Base-by-base conservation (phyloP, 1,140 invertebrate species). In the Mylabris phalerata region DNA sequence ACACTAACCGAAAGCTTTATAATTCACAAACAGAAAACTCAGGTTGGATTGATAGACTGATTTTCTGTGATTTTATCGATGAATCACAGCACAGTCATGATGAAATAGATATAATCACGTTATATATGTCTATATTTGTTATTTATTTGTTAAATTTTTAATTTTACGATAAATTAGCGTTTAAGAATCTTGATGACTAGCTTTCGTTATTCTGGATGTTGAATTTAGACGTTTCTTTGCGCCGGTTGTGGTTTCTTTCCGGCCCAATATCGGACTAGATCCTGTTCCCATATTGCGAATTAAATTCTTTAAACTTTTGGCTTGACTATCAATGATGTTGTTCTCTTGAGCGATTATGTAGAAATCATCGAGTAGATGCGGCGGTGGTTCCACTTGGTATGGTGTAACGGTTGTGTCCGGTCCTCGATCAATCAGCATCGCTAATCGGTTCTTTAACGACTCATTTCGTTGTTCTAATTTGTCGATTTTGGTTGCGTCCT, bases 351-450 rank as follows among this genome's bases (percentile, higher is more conserved):
- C 90, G 66, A 94, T 92, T 25, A 90, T 89, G 71, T 90, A 93
- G 77, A 95, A 95, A 72, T 95, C 93, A 76, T 95, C 93, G 69
- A 94, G 88, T 9, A 95, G 76, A 48, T 91, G 90, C 9, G 82
- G 68, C 3, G 90, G 84, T 4, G 87, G 81, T 50, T 82, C 80
- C 10, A 81, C 80, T 48, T 82, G 76, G 57, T 81, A 81, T 32
- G 82, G 77, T 69, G 79, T 78, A 6, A 82, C 77, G 58, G 82
- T 82, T 50, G 78, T 75, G 74, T 80, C 77, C 68, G 71, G 69
- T 64, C 70, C 61, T 73, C 75, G 63, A 59, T 76, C 62, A 71
- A 72, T 64, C 25, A 77, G 50, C 65, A 71, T 57, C 49, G 73
- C 69, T 50, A 85, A 69, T 42, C 80, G 76, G 13, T 76, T 77